Conservation (phyloP, 2,888 invertebrate species). For the Diaperis boleti region DNA sequence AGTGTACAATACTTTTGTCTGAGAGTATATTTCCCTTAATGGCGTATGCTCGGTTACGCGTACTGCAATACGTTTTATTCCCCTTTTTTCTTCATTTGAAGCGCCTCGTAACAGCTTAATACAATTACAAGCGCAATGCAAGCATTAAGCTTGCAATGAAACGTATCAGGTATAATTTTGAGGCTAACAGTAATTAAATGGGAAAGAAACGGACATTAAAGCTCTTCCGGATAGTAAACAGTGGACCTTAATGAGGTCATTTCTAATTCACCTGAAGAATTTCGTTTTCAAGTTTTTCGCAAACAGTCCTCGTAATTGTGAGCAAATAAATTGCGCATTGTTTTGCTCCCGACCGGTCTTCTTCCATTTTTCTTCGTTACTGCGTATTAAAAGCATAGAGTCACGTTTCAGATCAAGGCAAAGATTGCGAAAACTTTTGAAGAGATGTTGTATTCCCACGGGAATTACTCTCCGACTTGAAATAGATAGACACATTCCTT, state of each 20-base stretch:
- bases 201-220: no score
- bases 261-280: constrained; percentile 39
- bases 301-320: neutral
- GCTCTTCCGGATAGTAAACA: constrained; percentile 33
- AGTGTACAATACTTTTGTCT: no score
- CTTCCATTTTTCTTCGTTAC: constrained; percentile 1
- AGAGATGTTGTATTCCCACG: constrained; percentile 8
- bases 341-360: neutral
- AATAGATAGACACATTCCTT: constrained; percentile 16
- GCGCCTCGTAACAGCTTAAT: neutral
- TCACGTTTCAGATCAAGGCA: constrained; percentile 28
- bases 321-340: neutral
- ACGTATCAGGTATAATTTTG: constrained; percentile 17
- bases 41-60: neutral
- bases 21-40: constrained; percentile 5
- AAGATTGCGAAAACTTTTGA: constrained; percentile 30
- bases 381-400: constrained; percentile 28
- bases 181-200: constrained; percentile 39
- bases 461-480: constrained; percentile 8
- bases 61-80: constrained; percentile 2
- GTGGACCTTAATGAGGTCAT: constrained; percentile 45
- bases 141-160: constrained; percentile 10
- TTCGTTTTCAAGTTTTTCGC: neutral
- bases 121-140: constrained; percentile 4
- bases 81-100: no score